phyloP scores from a whole-genome alignment of 2,888 invertebrate species.

The Dyspetes luteomarginatus region DNA sequence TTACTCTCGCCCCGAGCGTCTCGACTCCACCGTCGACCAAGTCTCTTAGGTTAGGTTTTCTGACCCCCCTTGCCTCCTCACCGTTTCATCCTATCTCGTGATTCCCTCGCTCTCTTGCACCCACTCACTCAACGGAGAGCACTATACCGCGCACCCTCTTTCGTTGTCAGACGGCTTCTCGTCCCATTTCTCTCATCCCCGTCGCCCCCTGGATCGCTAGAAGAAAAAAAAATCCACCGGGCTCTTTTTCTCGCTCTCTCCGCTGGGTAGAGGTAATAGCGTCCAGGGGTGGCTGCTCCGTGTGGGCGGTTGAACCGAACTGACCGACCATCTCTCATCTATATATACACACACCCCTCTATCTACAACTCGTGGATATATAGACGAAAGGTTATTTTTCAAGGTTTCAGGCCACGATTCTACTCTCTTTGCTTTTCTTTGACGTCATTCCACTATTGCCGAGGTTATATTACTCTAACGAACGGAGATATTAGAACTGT shows the following conservation, averaged over 20 bases:
- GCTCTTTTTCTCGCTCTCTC: conserved; percentile 22
- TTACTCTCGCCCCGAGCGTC: conserved; percentile 73
- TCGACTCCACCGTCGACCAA: conserved; percentile 70
- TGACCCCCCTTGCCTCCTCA: conserved; percentile 66
- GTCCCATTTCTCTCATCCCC: conserved; percentile 58
- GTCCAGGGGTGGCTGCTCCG: conserved; percentile 62
- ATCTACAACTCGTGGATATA: conserved; percentile 60
- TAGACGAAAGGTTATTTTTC: conserved; percentile 80
- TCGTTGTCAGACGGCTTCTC: conserved; percentile 51
- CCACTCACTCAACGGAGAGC: conserved; percentile 39
- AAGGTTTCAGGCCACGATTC: conserved; percentile 74
- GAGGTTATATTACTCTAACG: background rate
- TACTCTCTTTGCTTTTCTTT: conserved; percentile 56
- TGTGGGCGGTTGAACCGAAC: conserved; percentile 57
- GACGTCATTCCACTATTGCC: conserved; percentile 54
- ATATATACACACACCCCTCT: background rate
- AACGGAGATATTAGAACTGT: background rate
- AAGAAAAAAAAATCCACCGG: conserved; percentile 70
- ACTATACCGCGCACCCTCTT: conserved; percentile 57
- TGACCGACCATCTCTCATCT: conserved; percentile 34
- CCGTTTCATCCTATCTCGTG: conserved; percentile 54
- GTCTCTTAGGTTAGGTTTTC: conserved; percentile 81
- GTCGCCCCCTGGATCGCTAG: conserved; percentile 60
- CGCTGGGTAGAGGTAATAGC: conserved; percentile 66
- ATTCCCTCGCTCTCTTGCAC: conserved; percentile 51